These are phyloP conservation scores for Muscina levida DNA, from an alignment of 2,888 invertebrate genomes.

Conservation along the genomic window DNA sequence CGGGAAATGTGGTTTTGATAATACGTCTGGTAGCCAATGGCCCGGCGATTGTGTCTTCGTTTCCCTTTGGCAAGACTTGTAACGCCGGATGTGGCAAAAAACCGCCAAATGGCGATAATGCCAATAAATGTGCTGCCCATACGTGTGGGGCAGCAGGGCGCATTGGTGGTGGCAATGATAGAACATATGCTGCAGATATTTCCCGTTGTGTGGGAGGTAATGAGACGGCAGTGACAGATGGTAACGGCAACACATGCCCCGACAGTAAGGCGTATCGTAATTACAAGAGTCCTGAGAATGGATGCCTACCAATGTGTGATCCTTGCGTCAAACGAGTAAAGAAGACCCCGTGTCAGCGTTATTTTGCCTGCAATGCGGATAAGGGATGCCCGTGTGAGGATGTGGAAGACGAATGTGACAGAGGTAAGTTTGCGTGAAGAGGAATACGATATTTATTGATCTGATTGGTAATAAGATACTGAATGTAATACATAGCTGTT, in stretches of 20 bases:
- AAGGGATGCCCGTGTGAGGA: slow-evolving; percentile 73
- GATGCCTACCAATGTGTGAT: slow-evolving; percentile 68
- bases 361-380: slow-evolving; percentile 75
- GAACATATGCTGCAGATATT: not conserved
- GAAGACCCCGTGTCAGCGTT: slow-evolving; percentile 70
- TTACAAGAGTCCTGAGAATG: slow-evolving; percentile 19
- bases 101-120: slow-evolving; percentile 23
- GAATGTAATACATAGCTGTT: not conserved
- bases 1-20: slow-evolving; percentile 77
- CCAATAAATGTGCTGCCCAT: not conserved
- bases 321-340: slow-evolving; percentile 59
- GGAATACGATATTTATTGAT: too few relatives aligned
- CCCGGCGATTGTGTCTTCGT: slow-evolving; percentile 75
- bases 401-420: slow-evolving; percentile 76
- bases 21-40: slow-evolving; percentile 78
- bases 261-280: slow-evolving; percentile 36
- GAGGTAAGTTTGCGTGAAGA: slow-evolving; percentile 69
- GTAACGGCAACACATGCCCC: not conserved
- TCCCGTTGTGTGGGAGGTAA: not conserved
- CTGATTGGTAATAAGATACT: not conserved
- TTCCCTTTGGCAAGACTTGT: slow-evolving; percentile 72
- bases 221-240: not conserved
- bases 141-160: not conserved
- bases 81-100: slow-evolving; percentile 63
- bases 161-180: not conserved